A percentile compares a stretch with the other conserved stretches of the same genome.
Evolutionary conservation across 35 echinoderm and acorn worm genomes (phyloP).

Genomic region (Apostichopus japonicus): DNA sequence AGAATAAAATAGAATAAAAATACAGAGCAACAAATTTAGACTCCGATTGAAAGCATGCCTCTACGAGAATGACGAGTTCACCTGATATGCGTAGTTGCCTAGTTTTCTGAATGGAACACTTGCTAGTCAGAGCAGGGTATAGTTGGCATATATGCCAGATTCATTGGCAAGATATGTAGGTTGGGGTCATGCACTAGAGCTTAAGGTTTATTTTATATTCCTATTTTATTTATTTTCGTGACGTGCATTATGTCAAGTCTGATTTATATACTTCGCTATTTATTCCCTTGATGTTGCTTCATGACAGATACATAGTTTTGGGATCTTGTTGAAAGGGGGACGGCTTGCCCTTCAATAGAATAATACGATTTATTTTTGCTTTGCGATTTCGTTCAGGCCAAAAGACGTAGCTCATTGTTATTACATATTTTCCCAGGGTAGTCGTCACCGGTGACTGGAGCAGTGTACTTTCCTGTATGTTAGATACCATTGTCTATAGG

Average conservation of each 20-base stretch:
- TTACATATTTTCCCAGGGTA: background rate
- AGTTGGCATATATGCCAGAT: background rate
- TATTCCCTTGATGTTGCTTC: constrained; percentile 21
- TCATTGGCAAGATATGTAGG: constrained; percentile 22
- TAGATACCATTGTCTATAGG: no score
- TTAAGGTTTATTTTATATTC: constrained; percentile 7
- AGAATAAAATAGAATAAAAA: no score
- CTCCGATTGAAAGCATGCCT: no score
- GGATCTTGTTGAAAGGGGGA: background rate
- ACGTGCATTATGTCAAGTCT: constrained; percentile 22
- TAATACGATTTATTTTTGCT: background rate
- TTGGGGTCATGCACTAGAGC: constrained; percentile 15
- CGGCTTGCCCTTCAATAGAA: background rate
- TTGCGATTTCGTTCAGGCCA: background rate
- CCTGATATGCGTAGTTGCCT: background rate
- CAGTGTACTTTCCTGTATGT: no score
- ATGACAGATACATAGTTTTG: constrained; percentile 2
- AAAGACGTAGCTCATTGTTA: no score
- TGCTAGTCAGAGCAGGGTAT: background rate
- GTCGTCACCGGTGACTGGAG: background rate
- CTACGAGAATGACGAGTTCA: no score
- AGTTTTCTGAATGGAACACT: background rate
- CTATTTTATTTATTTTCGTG: constrained; percentile 44
- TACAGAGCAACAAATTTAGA: no score
- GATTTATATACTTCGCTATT: constrained; percentile 4